Conservation (phyloP, 92 coral and sea anemone genomes). For the Parazoanthus atlanticus region DNA sequence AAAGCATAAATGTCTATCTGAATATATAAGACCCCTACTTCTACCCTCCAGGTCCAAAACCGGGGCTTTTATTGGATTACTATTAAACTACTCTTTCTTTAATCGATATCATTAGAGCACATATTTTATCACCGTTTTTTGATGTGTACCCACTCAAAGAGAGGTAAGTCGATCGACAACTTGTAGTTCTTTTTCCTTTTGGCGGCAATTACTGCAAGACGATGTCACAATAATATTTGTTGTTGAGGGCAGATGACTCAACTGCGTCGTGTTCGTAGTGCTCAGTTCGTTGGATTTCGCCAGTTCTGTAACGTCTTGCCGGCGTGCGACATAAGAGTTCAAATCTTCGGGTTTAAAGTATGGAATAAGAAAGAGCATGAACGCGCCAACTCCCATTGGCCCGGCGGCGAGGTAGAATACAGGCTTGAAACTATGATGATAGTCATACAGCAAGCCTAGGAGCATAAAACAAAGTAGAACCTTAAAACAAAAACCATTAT, state of each 20-base stretch:
- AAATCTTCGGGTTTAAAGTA: conserved; percentile 38
- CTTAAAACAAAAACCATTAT: background rate
- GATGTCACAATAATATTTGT: conserved; percentile 12
- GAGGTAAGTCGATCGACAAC: conserved; percentile 36
- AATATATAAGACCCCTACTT: too few species aligned
- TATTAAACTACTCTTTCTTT: too few species aligned
- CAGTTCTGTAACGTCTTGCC: conserved; percentile 32
- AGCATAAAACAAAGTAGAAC: background rate
- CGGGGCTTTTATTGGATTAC: too few species aligned
- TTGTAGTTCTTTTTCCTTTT: background rate
- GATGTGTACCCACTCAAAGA: background rate
- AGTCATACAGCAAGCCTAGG: conserved; percentile 76
- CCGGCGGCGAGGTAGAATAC: conserved; percentile 89
- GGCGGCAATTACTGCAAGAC: conserved; percentile 21
- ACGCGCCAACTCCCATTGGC: conserved; percentile 79
- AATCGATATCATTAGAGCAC: too few species aligned
- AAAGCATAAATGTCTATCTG: too few species aligned
- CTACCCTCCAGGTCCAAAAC: too few species aligned
- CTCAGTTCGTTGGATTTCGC: conserved; percentile 32
- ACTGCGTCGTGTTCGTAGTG: conserved; percentile 40
- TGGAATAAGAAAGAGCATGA: conserved; percentile 61
- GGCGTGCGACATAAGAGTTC: conserved; percentile 1
- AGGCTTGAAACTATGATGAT: conserved; percentile 66
- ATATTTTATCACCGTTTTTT: too few species aligned
- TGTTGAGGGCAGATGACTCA: conserved; percentile 28